Percentiles rank a stretch among this genome's conserved stretches.
Conservation (phyloP, 2,888 invertebrate genomes). For the Metellina segmentata region DNA sequence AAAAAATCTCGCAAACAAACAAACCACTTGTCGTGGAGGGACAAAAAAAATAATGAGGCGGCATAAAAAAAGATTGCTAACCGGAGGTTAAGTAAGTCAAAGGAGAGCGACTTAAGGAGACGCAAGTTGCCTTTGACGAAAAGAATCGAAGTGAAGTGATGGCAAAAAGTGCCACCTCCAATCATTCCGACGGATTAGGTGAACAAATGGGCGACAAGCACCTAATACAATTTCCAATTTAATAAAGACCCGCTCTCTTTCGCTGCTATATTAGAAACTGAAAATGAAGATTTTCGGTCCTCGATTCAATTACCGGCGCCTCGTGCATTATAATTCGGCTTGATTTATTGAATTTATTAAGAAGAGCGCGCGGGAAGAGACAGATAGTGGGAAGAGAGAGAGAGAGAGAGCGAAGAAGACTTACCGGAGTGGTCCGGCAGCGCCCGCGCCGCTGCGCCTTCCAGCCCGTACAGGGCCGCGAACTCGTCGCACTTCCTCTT, state of each 20-base stretch:
- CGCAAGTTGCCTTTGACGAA: slow-evolving; percentile 38
- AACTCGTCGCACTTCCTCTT: slow-evolving; percentile 89
- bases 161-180: slow-evolving; percentile 76
- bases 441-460: slow-evolving; percentile 79
- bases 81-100: slow-evolving; percentile 32
- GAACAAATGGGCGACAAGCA: slow-evolving; percentile 76
- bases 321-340: slow-evolving; percentile 75
- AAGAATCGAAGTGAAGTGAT: slow-evolving; percentile 44
- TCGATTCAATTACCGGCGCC: slow-evolving; percentile 75
- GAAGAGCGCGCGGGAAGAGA: background rate
- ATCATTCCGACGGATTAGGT: slow-evolving; percentile 74
- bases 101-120: background rate
- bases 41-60: background rate
- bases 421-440: slow-evolving; percentile 77
- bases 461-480: slow-evolving; percentile 89
- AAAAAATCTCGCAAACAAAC: slow-evolving; percentile 30
- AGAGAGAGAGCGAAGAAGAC: slow-evolving; percentile 18
- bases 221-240: slow-evolving; percentile 77
- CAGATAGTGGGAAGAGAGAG: background rate
- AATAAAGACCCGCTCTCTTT: slow-evolving; percentile 70
- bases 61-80: background rate
- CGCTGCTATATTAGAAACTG: slow-evolving; percentile 72
- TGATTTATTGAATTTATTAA: slow-evolving; percentile 77
- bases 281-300: slow-evolving; percentile 76
- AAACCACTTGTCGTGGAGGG: slow-evolving; percentile 3